Conservation (phyloP, 2,113 vertebrate species). For the Dasyurus viverrinus region DNA sequence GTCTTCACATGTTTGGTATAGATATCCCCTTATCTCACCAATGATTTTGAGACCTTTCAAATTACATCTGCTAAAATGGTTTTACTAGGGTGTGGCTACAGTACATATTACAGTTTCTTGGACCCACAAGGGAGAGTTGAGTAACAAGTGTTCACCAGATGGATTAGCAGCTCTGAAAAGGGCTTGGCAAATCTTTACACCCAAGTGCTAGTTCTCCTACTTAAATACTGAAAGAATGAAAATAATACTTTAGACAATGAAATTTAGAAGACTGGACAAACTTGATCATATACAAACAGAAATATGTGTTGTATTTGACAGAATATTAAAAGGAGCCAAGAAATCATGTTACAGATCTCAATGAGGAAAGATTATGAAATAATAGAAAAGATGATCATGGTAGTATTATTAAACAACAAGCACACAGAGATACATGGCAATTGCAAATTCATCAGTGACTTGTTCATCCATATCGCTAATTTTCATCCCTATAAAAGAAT, state of each 20-base stretch:
- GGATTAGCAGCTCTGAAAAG: not conserved
- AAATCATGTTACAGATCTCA: not conserved
- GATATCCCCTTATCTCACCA: too few relatives aligned
- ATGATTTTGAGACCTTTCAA: too few relatives aligned
- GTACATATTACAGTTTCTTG: too few relatives aligned
- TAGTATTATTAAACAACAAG: not conserved
- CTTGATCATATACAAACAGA: not conserved
- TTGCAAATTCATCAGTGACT: not conserved
- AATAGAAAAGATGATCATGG: not conserved
- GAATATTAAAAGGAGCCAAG: not conserved
- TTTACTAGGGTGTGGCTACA: too few relatives aligned
- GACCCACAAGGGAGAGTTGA: not conserved
- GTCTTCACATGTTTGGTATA: too few relatives aligned
- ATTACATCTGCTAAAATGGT: too few relatives aligned
- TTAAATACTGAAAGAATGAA: not conserved
- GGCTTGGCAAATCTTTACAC: not conserved
- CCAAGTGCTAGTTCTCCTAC: not conserved
- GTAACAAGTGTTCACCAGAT: not conserved
- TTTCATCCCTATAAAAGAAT: not conserved
- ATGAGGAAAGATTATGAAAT: not conserved
- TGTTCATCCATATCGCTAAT: not conserved
- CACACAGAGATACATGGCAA: not conserved
- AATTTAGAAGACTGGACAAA: not conserved
- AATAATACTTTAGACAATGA: not conserved
- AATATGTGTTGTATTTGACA: not conserved